Evolutionary conservation across 2,888 invertebrate genomes (phyloP).

Genomic region (Ornithoptera priamus): DNA sequence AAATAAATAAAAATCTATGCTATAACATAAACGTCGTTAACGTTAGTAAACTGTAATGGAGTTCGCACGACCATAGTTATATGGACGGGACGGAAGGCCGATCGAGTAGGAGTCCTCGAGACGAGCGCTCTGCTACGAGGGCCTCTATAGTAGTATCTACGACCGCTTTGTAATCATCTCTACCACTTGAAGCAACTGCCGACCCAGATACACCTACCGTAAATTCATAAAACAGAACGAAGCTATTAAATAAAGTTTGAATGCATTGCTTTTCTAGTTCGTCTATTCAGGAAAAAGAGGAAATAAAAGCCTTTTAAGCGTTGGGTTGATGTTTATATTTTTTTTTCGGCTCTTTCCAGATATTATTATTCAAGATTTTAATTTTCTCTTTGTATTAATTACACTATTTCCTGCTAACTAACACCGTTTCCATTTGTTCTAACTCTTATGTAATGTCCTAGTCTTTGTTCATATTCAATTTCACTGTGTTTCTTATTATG

Average conservation of each 20-base stretch:
- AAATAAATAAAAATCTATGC: background rate
- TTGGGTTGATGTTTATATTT: too few relatives aligned
- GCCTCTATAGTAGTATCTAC: slow-evolving; percentile 48
- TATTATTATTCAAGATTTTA: too few relatives aligned
- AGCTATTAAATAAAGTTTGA: background rate
- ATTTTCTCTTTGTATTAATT: too few relatives aligned
- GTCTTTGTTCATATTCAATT: too few relatives aligned
- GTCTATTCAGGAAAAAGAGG: background rate
- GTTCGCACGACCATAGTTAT: slow-evolving; percentile 6
- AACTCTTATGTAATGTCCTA: too few relatives aligned
- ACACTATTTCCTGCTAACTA: too few relatives aligned
- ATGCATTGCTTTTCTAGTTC: background rate
- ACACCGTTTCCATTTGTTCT: too few relatives aligned
- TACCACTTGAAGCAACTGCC: slow-evolving; percentile 42
- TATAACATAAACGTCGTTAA: background rate
- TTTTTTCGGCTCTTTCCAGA: too few relatives aligned
- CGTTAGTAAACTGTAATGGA: slow-evolving; percentile 17
- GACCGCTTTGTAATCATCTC: slow-evolving; percentile 50
- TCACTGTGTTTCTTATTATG: too few relatives aligned
- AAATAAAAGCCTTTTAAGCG: background rate
- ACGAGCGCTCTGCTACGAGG: slow-evolving; percentile 63
- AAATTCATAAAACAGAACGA: background rate
- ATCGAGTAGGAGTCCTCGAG: slow-evolving; percentile 68
- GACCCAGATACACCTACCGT: slow-evolving; percentile 31
- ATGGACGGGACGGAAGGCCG: slow-evolving; percentile 42